Evolutionary conservation across 1,140 invertebrate genomes (phyloP), one percentile per base, ranked within the genome.

Genomic region (Orchesella cincta): DNA sequence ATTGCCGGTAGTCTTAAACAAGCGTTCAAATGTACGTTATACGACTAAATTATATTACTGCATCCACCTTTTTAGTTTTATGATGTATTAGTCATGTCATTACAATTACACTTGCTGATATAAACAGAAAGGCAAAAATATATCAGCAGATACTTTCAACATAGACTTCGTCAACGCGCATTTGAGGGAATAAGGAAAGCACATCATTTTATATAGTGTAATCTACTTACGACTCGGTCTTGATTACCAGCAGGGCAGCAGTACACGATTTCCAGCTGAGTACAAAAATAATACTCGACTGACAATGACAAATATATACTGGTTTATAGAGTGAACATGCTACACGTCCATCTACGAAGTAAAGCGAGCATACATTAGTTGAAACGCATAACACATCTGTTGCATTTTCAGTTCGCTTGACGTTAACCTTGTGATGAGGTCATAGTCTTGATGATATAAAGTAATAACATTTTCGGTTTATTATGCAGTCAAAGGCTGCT

Each of bases 391-490:
- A 57, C 31, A 67, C 62, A 67, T 67, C 62, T 67, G 31, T 67
- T 67, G 31, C 62, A 29, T 33, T 67, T 67, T 18, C 28, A 67
- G 29, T 67, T 67, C 12, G 23, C 14, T 57, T 67, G 62, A 29
- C 31, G 62, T 67, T 67, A 67, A 67, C 62, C 62, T 67, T 67
- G 62, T 57, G 52, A 67, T 67, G 62, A 67, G 62, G 62, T 67
- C 62, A 67, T 33, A 67, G 62, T n/a, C 54, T 57, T 57, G 54
- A 57, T n/a, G 39, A 46, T 18, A 57, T 18, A 57, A 57, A 12
- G 54, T 18, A 57, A 57, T 57, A 23, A 23, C 54, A 57, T 26
- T 12, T 57, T 57, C 39, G 39, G 39, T 46, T 20, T 46, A 12
- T 8, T 20, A 46, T 46, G 20, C 39, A 20, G 8, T 8, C 39